These are phyloP conservation scores for Drosophila ohnishii DNA, from an alignment of 1,140 invertebrate genomes.

Conservation along the genomic window DNA sequence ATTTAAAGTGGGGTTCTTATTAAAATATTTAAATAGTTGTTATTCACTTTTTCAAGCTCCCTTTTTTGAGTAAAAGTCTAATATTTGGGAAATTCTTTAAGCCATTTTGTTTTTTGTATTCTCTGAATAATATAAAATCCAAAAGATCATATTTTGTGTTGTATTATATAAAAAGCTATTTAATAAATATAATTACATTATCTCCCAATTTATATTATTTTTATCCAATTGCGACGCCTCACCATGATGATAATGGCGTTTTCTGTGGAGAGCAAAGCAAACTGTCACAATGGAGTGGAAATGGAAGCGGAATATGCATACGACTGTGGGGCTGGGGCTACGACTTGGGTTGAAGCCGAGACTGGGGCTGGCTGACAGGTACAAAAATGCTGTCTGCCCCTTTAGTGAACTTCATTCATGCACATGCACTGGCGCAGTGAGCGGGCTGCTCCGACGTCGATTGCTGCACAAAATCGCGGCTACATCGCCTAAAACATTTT, in stretches of 20 bases:
- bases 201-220: slow-evolving; percentile 5
- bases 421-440: slow-evolving; percentile 67
- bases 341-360: slow-evolving; percentile 5
- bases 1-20: no score
- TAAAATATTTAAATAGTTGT: no score
- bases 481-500: slow-evolving; percentile 46
- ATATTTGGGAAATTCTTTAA: not conserved
- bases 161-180: not conserved
- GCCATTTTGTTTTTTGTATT: not conserved
- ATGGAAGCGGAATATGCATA: slow-evolving; percentile 56
- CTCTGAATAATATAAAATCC: not conserved
- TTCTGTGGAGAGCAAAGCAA: slow-evolving; percentile 35
- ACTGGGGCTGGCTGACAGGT: slow-evolving; percentile 23
- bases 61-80: no score
- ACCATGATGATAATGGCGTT: slow-evolving; percentile 29
- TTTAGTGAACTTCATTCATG: slow-evolving; percentile 76
- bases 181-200: not conserved
- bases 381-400: slow-evolving; percentile 74
- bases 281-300: slow-evolving; percentile 54
- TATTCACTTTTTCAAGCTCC: no score
- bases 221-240: slow-evolving; percentile 37
- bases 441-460: slow-evolving; percentile 31
- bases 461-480: slow-evolving; percentile 47
- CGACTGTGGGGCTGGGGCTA: slow-evolving; percentile 16
- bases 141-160: no score